Percentiles rank a stretch among this genome's conserved stretches.
Evolutionary conservation across 2,113 vertebrate species (phyloP).

Genomic region (Baryphthengus martii): DNA sequence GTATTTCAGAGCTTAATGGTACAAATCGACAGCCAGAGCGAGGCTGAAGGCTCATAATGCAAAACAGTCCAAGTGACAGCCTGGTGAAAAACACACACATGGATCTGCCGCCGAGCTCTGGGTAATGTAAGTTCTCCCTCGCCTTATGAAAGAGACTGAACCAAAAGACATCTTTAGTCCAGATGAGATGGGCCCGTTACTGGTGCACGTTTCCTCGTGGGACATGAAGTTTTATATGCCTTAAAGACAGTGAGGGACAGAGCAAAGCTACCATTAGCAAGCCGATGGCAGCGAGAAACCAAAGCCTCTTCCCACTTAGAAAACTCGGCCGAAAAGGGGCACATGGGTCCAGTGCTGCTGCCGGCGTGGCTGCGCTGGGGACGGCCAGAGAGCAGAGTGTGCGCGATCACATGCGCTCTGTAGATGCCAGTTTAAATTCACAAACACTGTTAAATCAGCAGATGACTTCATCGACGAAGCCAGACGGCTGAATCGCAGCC

Average conservation of each 20-base stretch:
- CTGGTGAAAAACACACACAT: constrained; percentile 29
- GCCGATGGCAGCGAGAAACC: accelerated
- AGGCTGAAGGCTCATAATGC: background rate
- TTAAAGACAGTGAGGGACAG: background rate
- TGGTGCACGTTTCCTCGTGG: background rate
- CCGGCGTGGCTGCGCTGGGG: background rate
- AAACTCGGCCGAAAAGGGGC: background rate
- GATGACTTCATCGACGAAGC: background rate
- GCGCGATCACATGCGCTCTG: accelerated
- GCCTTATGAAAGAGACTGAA: constrained; percentile 35
- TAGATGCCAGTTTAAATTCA: background rate
- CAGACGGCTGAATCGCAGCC: accelerated
- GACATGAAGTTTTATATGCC: background rate
- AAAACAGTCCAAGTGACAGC: constrained; percentile 44
- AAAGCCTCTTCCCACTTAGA: background rate
- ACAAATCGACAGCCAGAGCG: constrained; percentile 3
- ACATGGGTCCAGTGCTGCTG: background rate
- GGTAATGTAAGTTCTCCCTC: constrained; percentile 44
- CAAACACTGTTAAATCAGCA: background rate
- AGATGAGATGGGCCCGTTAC: constrained; percentile 1
- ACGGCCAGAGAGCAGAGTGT: background rate
- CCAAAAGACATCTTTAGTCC: constrained; percentile 58
- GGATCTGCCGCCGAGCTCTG: constrained; percentile 2
- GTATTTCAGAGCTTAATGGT: constrained; percentile 3
- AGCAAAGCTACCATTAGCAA: background rate